These are phyloP conservation scores for Prosopocoilus inquinatus DNA, from an alignment of 2,888 invertebrate species.

Conservation along the genomic window DNA sequence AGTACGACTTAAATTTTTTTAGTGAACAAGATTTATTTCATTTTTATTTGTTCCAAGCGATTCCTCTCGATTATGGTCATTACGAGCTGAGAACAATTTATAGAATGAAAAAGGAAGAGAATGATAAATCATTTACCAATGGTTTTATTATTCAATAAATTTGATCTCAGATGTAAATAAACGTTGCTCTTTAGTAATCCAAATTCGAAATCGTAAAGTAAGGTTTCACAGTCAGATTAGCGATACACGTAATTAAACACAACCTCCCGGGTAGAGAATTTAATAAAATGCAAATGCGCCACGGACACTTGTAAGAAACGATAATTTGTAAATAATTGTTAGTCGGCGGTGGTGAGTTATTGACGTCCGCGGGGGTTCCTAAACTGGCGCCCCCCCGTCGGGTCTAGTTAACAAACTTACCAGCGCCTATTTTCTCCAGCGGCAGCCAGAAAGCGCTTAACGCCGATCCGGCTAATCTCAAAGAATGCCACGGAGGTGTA, in stretches of 20 bases:
- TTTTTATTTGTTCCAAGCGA: no score
- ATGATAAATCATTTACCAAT: no score
- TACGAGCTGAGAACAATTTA: no score
- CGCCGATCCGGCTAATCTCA: no score
- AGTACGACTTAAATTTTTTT: no score
- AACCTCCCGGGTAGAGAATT: slow-evolving; percentile 3
- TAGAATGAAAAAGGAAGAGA: no score
- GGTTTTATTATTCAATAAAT: no score
- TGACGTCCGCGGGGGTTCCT: slow-evolving; percentile 40
- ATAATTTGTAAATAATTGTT: slow-evolving; percentile 47
- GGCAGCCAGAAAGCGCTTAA: not conserved
- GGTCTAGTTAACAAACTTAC: slow-evolving; percentile 16
- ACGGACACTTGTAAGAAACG: slow-evolving; percentile 40
- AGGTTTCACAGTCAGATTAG: not conserved
- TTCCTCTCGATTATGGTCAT: no score
- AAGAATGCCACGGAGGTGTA: no score
- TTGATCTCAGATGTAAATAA: no score
- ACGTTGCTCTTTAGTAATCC: not conserved
- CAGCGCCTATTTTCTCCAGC: slow-evolving; percentile 2
- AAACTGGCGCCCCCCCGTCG: slow-evolving; percentile 32
- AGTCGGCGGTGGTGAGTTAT: slow-evolving; percentile 46
- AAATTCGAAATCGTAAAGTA: not conserved
- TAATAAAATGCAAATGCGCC: slow-evolving; percentile 32
- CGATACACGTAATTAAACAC: slow-evolving; percentile 7
- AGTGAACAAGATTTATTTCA: no score